Conservation (phyloP, 2,888 invertebrate species). For the Beris chalybata region DNA sequence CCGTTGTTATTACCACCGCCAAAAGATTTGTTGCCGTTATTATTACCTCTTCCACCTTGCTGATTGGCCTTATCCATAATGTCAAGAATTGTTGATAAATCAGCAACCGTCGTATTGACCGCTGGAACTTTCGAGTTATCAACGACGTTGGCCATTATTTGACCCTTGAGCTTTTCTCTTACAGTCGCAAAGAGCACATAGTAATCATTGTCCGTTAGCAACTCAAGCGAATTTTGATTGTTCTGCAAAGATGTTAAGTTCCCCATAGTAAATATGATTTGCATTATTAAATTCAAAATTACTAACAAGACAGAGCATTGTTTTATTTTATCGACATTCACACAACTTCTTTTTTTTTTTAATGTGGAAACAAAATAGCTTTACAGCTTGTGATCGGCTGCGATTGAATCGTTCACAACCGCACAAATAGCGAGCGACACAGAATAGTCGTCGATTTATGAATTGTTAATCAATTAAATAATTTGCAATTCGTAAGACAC, state of each 20-base stretch:
- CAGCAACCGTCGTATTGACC: slow-evolving; percentile 33
- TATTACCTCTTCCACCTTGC: slow-evolving; percentile 15
- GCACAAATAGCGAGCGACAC: neutral
- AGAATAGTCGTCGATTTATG: neutral
- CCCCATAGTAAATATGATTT: too few species aligned
- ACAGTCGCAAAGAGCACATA: slow-evolving; percentile 38
- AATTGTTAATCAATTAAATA: neutral
- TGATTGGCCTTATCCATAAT: slow-evolving; percentile 18
- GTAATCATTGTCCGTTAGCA: slow-evolving; percentile 36
- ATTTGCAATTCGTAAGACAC: too few species aligned
- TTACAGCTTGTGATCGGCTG: neutral
- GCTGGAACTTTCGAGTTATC: slow-evolving; percentile 34
- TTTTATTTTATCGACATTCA: slow-evolving; percentile 9
- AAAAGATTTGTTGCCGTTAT: slow-evolving; percentile 12
- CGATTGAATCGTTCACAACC: neutral
- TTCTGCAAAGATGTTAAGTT: slow-evolving; percentile 33
- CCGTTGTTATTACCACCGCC: neutral
- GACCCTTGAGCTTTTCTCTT: slow-evolving; percentile 38
- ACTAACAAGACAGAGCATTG: slow-evolving; percentile 13
- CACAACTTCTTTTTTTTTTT: neutral
- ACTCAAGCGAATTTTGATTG: slow-evolving; percentile 34
- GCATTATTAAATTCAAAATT: slow-evolving; percentile 12
- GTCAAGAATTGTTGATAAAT: slow-evolving; percentile 34
- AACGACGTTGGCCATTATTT: slow-evolving; percentile 31
- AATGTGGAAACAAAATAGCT: neutral